Evolutionary conservation across 2,888 invertebrate species (phyloP), one percentile per base, ranked within the genome.

Genomic region (Brachypalpus laphriformis): DNA sequence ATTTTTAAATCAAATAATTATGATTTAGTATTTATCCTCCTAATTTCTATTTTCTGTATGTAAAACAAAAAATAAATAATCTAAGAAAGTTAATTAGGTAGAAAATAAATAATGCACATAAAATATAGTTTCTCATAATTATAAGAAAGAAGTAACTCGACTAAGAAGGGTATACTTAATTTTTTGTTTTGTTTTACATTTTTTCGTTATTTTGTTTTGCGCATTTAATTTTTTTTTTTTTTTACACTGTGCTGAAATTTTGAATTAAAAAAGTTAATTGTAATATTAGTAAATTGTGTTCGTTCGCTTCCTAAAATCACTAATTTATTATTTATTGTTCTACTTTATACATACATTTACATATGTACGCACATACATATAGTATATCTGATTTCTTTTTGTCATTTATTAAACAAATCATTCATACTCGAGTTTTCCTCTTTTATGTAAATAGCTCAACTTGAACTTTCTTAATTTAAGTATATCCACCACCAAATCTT

Each of bases 261-360:
- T 63, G n/a, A 78, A 59, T 45, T 68, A 20, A 68, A 40, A 70
- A 71, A 70, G 22, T 51, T 70, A 45, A 49, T 61, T 47, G 56
- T 71, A 71, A 65, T 65, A 65, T 71, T 63, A 71, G 63, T 57
- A 65, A 63, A 85, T 54, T 81, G 81, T 85, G 85, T 85, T 85
- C 75, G 81, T 66, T 81, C 61, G 85, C 85, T 85, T 85, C 65
- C 66, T 85, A 71, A 76, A 80, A 85, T 76, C 65, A 85, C 85
- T 85, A 85, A 85, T 85, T 85, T 85, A 85, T 85, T 85, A 85
- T 85, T 85, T 85, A 85, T 85, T 85, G 59, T 25, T 81, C 75
- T 66, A 61, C 25, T 25, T 54, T 70, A 49, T 51, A 37, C 45
- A 66, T 61, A 71, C 28, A 70, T 65, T 31, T 34, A 63, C 49